Conservation (phyloP, 2,888 invertebrate genomes). For the Drosophila hamatofila region DNA sequence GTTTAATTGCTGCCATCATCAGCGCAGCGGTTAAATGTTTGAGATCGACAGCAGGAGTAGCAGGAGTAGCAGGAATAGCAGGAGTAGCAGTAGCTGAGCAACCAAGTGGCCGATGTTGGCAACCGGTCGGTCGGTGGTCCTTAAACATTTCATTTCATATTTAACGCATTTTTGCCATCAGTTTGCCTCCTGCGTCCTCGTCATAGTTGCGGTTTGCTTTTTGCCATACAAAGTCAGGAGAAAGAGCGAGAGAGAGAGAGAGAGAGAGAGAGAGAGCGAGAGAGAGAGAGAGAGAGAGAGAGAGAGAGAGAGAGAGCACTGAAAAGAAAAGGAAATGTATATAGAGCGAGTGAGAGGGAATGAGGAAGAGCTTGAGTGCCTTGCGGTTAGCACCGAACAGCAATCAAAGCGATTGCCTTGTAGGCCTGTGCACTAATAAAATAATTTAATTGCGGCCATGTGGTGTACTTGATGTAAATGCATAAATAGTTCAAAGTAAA, state of each 20-base stretch:
- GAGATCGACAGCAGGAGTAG: conserved; percentile 34
- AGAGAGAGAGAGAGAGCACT: neutral
- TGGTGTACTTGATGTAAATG: conserved; percentile 46
- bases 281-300: neutral
- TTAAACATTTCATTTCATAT: conserved; percentile 62
- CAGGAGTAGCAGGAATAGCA: neutral
- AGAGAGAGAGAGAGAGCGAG: neutral
- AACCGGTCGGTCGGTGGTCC: conserved; percentile 1
- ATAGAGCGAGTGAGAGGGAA: neutral
- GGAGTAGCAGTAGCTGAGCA: neutral
- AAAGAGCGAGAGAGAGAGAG: neutral
- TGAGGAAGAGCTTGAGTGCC: conserved; percentile 12
- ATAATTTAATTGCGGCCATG: conserved; percentile 77
- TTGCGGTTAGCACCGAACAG: conserved; percentile 60
- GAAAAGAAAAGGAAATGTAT: too few relatives aligned
- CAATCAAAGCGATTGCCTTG: conserved; percentile 74
- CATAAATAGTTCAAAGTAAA: conserved; percentile 61
- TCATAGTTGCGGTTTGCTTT: conserved; percentile 66
- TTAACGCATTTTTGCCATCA: conserved; percentile 70
- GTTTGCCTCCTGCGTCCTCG: conserved; percentile 21
- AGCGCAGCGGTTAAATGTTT: conserved; percentile 74
- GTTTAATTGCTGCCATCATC: conserved; percentile 79
- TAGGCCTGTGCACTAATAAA: conserved; percentile 63
- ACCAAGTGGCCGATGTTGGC: conserved; percentile 3
- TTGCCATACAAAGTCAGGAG: conserved; percentile 6